Conservation (phyloP, 2,797 vertebrate species). For the Sebastes ruberrimus region DNA sequence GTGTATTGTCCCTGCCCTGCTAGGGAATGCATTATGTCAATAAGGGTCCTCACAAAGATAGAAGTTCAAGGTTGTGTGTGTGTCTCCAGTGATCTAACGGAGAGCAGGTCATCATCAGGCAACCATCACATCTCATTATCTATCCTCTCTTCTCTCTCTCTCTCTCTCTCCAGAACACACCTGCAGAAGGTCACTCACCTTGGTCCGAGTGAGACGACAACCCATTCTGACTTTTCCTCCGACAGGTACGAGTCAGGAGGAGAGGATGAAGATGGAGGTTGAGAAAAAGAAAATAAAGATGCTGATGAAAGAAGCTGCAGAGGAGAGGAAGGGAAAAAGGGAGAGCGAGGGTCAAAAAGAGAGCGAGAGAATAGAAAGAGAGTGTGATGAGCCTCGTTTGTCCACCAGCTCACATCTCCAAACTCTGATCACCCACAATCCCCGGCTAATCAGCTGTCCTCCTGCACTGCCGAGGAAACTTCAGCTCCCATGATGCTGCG, state of each 20-base stretch:
- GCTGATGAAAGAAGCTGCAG: neutral
- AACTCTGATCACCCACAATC: constrained; percentile 54
- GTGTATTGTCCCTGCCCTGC: too few species aligned
- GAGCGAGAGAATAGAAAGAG: constrained; percentile 4
- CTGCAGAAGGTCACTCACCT: constrained; percentile 66
- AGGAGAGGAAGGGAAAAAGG: neutral
- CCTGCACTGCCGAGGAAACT: constrained; percentile 34
- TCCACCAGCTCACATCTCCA: constrained; percentile 64
- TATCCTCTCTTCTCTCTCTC: neutral
- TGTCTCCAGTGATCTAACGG: neutral
- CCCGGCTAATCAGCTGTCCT: constrained; percentile 52
- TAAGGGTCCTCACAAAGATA: too few species aligned
- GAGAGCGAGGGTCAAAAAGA: neutral
- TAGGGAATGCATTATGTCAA: too few species aligned
- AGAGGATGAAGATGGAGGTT: neutral
- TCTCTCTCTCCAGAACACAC: neutral
- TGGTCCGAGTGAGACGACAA: constrained; percentile 65
- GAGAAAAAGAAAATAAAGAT: neutral
- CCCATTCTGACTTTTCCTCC: constrained; percentile 59
- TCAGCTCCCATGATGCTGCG: constrained; percentile 66
- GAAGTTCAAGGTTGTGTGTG: too few species aligned
- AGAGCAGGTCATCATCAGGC: constrained; percentile 28
- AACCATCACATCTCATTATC: constrained; percentile 26
- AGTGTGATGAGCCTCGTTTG: constrained; percentile 24
- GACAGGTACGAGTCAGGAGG: neutral